Evolutionary conservation across 2,797 vertebrate species (phyloP).

Genomic region (Carcharodon carcharias): DNA sequence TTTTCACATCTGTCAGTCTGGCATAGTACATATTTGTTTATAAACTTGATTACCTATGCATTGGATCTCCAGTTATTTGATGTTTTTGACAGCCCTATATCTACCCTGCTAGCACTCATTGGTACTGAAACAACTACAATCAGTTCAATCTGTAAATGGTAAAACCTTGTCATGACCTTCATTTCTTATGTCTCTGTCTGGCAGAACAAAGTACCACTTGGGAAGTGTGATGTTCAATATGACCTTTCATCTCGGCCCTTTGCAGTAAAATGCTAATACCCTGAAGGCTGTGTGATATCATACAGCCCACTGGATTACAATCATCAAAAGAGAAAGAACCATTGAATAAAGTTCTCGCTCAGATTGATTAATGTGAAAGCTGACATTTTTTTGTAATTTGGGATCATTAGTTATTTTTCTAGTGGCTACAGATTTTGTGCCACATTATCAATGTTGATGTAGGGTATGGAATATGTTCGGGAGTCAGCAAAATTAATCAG

Average conservation of each 20-base stretch:
- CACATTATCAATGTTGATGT: neutral
- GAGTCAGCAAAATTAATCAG: neutral
- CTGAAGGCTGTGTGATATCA: neutral
- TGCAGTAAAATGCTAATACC: neutral
- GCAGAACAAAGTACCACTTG: neutral
- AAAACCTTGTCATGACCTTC: neutral
- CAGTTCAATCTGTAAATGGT: neutral
- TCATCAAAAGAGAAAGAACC: neutral
- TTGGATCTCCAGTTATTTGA: too few species aligned
- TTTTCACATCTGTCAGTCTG: neutral
- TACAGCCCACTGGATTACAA: neutral
- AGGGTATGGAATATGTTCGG: neutral
- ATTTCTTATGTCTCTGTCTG: neutral
- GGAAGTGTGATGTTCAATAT: neutral
- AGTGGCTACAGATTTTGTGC: neutral
- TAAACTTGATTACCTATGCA: neutral
- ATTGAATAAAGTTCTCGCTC: neutral
- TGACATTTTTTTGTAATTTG: neutral
- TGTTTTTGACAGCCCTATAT: neutral
- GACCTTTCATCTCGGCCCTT: neutral
- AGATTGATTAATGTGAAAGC: neutral
- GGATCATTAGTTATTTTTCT: neutral
- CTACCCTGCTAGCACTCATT: neutral
- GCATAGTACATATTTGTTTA: neutral
- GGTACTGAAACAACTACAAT: neutral